These are phyloP conservation scores for Lepidurus couesii DNA, from an alignment of 1,140 invertebrate genomes.

Conservation along the genomic window DNA sequence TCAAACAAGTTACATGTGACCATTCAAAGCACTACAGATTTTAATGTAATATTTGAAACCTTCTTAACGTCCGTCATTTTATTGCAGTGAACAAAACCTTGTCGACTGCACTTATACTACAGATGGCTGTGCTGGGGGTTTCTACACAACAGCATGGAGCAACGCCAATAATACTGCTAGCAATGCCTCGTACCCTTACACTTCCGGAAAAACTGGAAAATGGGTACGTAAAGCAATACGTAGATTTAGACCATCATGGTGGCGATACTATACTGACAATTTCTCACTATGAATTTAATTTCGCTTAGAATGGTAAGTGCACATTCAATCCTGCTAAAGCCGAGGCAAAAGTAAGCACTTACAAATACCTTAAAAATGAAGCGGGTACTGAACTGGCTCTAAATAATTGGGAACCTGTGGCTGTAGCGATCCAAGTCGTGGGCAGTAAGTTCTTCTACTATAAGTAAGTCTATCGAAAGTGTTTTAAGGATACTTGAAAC, in stretches of 20 bases:
- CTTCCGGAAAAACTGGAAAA: background rate
- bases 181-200: background rate
- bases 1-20: too few species aligned
- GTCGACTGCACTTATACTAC: conserved; percentile 26
- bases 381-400: background rate
- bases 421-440: background rate
- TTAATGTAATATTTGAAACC: too few species aligned
- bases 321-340: background rate
- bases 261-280: background rate
- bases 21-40: too few species aligned
- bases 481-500: too few species aligned
- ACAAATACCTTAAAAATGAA: background rate
- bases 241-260: background rate
- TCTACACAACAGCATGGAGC: conserved; percentile 25
- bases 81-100: conserved; percentile 29
- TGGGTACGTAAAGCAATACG: background rate
- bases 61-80: background rate
- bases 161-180: background rate
- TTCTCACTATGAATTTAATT: background rate
- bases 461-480: too few species aligned
- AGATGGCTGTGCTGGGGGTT: conserved; percentile 26
- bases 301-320: background rate
- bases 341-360: too few species aligned
- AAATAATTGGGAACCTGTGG: background rate
- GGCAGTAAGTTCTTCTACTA: too few species aligned